Evolutionary conservation across 2,797 vertebrate species (phyloP).

Genomic region (Carcharodon carcharias): DNA sequence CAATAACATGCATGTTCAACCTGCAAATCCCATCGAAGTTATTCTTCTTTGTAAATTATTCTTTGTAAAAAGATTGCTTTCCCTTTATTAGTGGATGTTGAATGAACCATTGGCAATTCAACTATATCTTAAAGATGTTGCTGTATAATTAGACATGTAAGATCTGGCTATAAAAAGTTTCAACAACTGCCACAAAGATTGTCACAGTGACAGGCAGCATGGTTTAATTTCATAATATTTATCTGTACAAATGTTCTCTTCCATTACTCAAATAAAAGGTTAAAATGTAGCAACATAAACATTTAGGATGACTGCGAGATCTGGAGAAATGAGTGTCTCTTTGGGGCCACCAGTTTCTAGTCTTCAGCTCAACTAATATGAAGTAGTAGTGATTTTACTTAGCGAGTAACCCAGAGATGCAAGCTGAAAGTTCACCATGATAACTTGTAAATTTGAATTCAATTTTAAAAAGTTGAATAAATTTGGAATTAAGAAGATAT

Average conservation of each 20-base stretch:
- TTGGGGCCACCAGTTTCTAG: background rate
- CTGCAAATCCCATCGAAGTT: background rate
- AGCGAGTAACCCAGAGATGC: too few relatives aligned
- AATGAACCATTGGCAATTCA: too few relatives aligned
- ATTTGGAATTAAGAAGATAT: background rate
- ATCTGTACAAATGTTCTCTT: conserved; percentile 65
- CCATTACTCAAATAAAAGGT: background rate
- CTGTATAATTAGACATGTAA: background rate
- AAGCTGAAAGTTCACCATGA: background rate
- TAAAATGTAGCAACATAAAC: background rate
- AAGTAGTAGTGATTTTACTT: too few relatives aligned
- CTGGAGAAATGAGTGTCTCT: too few relatives aligned
- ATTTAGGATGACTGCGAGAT: background rate
- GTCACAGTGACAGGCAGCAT: conserved; percentile 62
- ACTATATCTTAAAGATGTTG: background rate
- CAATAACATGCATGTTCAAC: background rate
- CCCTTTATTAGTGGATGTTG: background rate
- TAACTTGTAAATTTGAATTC: too few relatives aligned
- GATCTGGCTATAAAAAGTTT: conserved; percentile 62
- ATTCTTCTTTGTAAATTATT: too few relatives aligned
- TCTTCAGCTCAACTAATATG: background rate
- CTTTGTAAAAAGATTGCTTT: background rate
- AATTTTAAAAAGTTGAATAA: background rate
- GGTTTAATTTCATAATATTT: conserved; percentile 57
- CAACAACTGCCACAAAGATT: conserved; percentile 65